Conservation (phyloP, 1,140 invertebrate genomes). For the Caenorhabditis briggsae region DNA sequence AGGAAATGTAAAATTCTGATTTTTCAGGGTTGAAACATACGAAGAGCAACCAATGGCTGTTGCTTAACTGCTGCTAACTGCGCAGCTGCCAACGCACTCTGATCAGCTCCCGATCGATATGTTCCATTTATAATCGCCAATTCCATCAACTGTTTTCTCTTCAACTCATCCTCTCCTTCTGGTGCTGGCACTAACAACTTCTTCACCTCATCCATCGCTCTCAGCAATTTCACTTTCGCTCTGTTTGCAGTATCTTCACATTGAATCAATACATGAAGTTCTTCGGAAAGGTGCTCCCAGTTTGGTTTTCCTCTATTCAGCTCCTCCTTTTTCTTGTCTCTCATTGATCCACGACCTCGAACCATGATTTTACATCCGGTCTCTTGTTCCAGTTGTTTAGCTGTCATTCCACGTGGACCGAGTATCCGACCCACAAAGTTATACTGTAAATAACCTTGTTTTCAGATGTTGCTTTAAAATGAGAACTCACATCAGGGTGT, state of each 20-base stretch:
- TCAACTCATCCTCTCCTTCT: constrained; percentile 98
- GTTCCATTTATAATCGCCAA: constrained; percentile 99
- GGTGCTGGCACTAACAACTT: constrained; percentile 88
- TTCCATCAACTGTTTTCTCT: constrained; percentile 99
- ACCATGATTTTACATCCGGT: constrained; percentile 99
- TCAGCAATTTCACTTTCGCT: constrained; percentile 90
- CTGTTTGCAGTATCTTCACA: constrained; percentile 98
- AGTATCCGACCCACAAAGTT: constrained; percentile 99
- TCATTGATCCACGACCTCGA: constrained; percentile 98
- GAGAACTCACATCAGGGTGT: constrained; percentile 86
- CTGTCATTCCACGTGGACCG: constrained; percentile 98
- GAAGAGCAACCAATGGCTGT: constrained; percentile 64
- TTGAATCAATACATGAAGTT: constrained; percentile 96
- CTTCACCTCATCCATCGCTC: constrained; percentile 97
- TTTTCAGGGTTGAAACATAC: constrained; percentile 26
- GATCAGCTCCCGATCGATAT: constrained; percentile 81
- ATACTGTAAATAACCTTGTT: constrained; percentile 82
- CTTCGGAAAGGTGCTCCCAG: constrained; percentile 99
- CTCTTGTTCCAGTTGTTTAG: constrained; percentile 98
- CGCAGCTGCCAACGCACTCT: constrained; percentile 51
- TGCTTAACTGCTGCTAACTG: constrained; percentile 64
- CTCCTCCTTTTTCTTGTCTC: constrained; percentile 99
- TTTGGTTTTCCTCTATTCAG: constrained; percentile 98
- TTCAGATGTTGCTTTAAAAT: too few species aligned
- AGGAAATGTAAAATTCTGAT: neutral